Percentiles rank a stretch among this genome's conserved stretches.
Evolutionary conservation across 1,140 invertebrate genomes (phyloP).

Genomic region (Leguminivora glycinivorella): DNA sequence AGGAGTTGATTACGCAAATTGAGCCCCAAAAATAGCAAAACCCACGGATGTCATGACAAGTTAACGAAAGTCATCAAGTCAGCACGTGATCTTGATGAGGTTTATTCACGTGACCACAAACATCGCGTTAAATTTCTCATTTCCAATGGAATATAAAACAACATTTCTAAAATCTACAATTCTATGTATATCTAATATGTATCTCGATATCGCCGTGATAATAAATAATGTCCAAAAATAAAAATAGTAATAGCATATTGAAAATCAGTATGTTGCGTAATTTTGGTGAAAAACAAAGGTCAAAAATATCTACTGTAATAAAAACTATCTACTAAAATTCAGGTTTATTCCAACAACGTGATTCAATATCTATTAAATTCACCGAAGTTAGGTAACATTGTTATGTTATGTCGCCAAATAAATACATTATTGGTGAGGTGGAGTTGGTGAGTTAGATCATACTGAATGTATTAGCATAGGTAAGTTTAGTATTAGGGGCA

Average conservation of each 20-base stretch:
- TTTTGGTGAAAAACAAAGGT: constrained; percentile 8
- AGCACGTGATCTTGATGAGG: neutral
- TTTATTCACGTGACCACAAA: constrained; percentile 10
- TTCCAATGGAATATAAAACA: constrained; percentile 9
- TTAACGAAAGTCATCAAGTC: neutral
- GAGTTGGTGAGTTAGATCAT: neutral
- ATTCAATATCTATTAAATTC: constrained; percentile 20
- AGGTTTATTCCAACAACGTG: constrained; percentile 25
- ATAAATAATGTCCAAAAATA: neutral
- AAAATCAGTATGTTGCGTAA: constrained; percentile 8
- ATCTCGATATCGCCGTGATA: neutral
- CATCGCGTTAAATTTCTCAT: constrained; percentile 5
- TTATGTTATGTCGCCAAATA: constrained; percentile 17
- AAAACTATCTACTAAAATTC: constrained; percentile 5
- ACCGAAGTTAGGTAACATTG: constrained; percentile 13
- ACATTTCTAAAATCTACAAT: neutral
- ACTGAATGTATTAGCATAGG: constrained; percentile 8
- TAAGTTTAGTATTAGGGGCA: neutral
- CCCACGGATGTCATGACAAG: neutral
- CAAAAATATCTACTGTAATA: constrained; percentile 4
- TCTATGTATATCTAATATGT: neutral
- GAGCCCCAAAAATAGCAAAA: neutral
- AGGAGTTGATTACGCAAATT: too few species aligned
- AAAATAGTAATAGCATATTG: constrained; percentile 15
- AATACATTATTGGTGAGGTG: constrained; percentile 16